Base-by-base conservation (phyloP, 2,888 invertebrate species). In the Autographa pulchrina region DNA sequence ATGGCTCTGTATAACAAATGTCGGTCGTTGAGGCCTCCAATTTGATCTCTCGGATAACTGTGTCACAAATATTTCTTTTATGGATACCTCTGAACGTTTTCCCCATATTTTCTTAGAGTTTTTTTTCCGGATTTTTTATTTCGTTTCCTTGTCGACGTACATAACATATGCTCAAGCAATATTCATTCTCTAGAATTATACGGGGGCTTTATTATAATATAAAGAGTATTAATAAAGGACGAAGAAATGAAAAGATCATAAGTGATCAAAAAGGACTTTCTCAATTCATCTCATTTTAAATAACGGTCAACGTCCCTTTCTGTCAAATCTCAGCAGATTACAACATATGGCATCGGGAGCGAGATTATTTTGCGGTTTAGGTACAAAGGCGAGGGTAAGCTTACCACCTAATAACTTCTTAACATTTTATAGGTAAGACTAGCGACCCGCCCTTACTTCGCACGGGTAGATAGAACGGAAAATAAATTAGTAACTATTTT, bases 41-140 rank as follows among this genome's bases (percentile, higher is more conserved):
- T 75, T 72, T 72, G 43, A 69, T 72, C 63, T 76, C 76, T 71
- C 72, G 74, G 80, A 78, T 77, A 77, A 78, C 75, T 80, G 71
- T 38, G 71, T 67, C 62, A 73, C 68, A 83, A 80, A 83, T 80
- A 82, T 83, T 80, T 75, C 67, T 82, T 77, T 82, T 82, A 80
- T 75, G 77, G 71, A 74, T 71, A 78, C 71, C 65, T 73, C 61
- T 62, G 73, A 70, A 77, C 62, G 70, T 75, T 72, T 74, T 74
- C 78, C 65, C 76, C 66, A 80, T 71, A 11, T 75, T 70, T 76
- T 74, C 73, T 75, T 62, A 72, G 77, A 70, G 70, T 65, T 72
- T 67, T 56, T 52, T 48, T 48, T 65, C 72, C 68, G 56, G 62
- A 71, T 72, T 32, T 68, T 69, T 79, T 64, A 73, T 68, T 70